These are phyloP conservation scores for Oreochromis tanganicae DNA, from an alignment of 2,113 vertebrate species.

Conservation along the genomic window DNA sequence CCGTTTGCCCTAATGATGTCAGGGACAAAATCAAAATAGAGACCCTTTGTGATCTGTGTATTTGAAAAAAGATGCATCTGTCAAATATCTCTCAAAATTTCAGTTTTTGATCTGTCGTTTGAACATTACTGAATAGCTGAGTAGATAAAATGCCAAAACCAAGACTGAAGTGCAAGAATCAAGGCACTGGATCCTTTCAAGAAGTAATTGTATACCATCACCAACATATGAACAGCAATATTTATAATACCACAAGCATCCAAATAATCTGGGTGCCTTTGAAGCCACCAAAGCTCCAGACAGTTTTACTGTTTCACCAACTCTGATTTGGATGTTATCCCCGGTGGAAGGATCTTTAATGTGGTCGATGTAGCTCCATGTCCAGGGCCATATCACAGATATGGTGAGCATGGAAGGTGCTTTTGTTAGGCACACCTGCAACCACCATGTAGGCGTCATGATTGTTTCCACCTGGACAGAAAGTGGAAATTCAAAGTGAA, in stretches of 20 bases:
- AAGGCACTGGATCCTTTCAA: neutral
- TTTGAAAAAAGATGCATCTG: neutral
- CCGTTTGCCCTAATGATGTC: neutral
- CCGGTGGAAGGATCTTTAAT: constrained; percentile 73
- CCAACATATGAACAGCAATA: neutral
- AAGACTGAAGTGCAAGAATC: neutral
- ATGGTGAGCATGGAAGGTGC: constrained; percentile 72
- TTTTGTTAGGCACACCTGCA: constrained; percentile 74
- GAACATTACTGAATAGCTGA: neutral
- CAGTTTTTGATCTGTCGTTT: neutral
- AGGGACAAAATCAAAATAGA: neutral
- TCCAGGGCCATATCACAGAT: constrained; percentile 76
- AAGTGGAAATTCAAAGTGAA: neutral
- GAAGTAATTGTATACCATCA: neutral
- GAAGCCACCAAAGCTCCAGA: neutral
- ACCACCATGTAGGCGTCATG: constrained; percentile 76
- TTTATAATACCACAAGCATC: neutral
- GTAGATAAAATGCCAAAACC: neutral
- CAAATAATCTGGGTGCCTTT: neutral
- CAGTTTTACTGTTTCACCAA: constrained; percentile 46
- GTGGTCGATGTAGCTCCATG: constrained; percentile 76
- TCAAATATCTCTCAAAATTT: neutral
- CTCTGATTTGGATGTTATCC: constrained; percentile 74
- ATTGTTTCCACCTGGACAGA: constrained; percentile 70
- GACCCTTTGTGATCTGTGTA: neutral